These are phyloP conservation scores for Ctenoplectra terminalis DNA, from an alignment of 1,140 invertebrate genomes.

Conservation along the genomic window DNA sequence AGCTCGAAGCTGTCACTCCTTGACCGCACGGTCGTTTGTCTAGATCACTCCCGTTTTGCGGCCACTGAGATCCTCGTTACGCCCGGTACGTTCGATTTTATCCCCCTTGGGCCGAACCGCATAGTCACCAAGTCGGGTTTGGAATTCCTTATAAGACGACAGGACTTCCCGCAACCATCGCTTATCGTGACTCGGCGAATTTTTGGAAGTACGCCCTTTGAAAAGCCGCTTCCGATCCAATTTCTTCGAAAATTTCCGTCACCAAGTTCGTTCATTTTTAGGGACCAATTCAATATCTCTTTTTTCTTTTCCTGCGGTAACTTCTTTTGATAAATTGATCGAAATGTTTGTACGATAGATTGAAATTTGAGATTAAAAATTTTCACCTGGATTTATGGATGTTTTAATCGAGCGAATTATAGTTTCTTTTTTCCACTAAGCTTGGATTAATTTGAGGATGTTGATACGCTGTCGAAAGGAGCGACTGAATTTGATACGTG, in stretches of 20 bases:
- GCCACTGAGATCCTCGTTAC: conserved; percentile 60
- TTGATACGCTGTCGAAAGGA: too few relatives aligned
- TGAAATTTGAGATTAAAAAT: neutral
- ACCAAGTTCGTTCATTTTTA: neutral
- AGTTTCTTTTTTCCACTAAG: neutral
- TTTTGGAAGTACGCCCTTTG: neutral
- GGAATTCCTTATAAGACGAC: conserved; percentile 44
- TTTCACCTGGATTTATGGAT: neutral
- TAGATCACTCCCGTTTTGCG: conserved; percentile 75
- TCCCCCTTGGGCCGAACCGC: neutral
- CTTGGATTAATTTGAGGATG: too few relatives aligned
- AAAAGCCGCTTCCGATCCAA: neutral
- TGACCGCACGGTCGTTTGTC: conserved; percentile 79
- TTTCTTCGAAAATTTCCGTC: conserved; percentile 4
- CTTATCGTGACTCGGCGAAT: conserved; percentile 42
- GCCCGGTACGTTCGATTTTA: conserved; percentile 47
- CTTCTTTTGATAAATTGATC: neutral
- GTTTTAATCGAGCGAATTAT: neutral
- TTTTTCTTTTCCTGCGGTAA: too few relatives aligned
- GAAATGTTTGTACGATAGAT: neutral
- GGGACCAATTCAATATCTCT: neutral
- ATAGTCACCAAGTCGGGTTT: conserved; percentile 26
- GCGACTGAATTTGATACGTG: too few relatives aligned
- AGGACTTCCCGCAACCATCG: neutral
- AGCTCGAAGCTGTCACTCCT: conserved; percentile 77